A percentile compares a stretch with the other conserved stretches of the same genome.
phyloP scores from a whole-genome alignment of 2,797 vertebrate genomes.

The Cynodonichthys magdalenae region DNA sequence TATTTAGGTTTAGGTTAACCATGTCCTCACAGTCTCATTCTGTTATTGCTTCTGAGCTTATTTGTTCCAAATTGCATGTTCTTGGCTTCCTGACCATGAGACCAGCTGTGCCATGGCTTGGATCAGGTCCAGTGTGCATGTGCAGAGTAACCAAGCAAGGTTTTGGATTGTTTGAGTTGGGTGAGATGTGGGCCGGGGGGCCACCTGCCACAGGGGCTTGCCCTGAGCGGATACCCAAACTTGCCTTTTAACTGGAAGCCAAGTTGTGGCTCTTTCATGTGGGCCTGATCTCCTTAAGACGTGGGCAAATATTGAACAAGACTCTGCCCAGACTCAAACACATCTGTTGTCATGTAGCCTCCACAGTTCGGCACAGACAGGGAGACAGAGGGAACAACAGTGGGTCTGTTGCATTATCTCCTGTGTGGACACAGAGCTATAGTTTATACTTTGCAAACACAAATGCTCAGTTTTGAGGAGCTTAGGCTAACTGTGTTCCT shows the following conservation, averaged over 20 bases:
- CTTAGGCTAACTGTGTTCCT: constrained; percentile 68
- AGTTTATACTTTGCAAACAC: constrained; percentile 75
- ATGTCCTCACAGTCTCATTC: constrained; percentile 15
- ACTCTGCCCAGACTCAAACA: constrained; percentile 75
- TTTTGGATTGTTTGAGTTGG: constrained; percentile 68
- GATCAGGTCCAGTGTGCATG: constrained; percentile 67
- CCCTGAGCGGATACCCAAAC: constrained; percentile 60
- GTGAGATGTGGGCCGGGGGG: constrained; percentile 64
- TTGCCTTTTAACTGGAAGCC: constrained; percentile 76
- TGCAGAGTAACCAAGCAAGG: constrained; percentile 61
- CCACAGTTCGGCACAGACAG: constrained; percentile 42
- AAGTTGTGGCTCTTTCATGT: constrained; percentile 75
- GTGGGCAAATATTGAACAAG: constrained; percentile 77
- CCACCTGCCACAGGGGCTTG: constrained; percentile 76
- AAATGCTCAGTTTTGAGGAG: constrained; percentile 68
- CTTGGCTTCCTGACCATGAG: constrained; percentile 43
- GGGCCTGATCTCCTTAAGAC: constrained; percentile 79
- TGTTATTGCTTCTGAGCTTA: constrained; percentile 28
- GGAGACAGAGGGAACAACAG: constrained; percentile 46
- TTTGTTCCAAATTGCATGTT: constrained; percentile 59
- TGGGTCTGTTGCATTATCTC: constrained; percentile 66
- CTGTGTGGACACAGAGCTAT: constrained; percentile 69
- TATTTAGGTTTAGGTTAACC: too few species aligned
- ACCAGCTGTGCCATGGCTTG: constrained; percentile 69
- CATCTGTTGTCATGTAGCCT: constrained; percentile 78